Evolutionary conservation across 2,888 invertebrate genomes (phyloP).

Genomic region (Hypselothyrea guttata): DNA sequence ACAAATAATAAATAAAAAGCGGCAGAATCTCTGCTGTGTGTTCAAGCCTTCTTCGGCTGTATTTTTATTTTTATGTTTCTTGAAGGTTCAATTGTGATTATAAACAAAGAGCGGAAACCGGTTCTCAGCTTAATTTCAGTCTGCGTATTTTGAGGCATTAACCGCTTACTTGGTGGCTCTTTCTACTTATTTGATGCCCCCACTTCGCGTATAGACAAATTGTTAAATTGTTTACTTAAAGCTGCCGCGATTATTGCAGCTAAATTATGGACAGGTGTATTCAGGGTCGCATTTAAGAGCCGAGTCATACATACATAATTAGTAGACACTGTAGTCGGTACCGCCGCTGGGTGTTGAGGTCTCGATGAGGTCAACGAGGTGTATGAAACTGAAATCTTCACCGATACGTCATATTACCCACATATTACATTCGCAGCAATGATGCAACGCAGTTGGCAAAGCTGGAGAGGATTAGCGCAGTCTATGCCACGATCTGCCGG

Average conservation of each 20-base stretch:
- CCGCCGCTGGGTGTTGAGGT: conserved; percentile 3
- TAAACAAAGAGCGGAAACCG: conserved; percentile 57
- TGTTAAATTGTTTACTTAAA: conserved; percentile 67
- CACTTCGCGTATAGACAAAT: conserved; percentile 54
- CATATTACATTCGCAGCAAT: conserved; percentile 46
- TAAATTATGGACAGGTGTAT: conserved; percentile 47
- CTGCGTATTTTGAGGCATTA: conserved; percentile 26
- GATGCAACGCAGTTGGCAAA: conserved; percentile 48
- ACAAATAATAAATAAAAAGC: conserved; percentile 11
- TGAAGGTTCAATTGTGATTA: conserved; percentile 49
- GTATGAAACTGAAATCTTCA: conserved; percentile 12
- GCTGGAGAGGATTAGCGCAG: conserved; percentile 17
- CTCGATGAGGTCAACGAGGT: conserved; percentile 57
- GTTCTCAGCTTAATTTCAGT: conserved; percentile 39
- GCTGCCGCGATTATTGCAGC: conserved; percentile 36
- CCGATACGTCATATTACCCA: conserved; percentile 14
- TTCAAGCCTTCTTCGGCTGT: no score
- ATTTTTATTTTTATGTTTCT: no score
- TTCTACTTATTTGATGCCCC: neutral
- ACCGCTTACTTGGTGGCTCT: conserved; percentile 42
- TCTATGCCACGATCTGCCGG: conserved; percentile 5
- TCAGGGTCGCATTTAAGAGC: conserved; percentile 53
- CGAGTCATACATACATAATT: conserved; percentile 45
- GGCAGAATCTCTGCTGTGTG: conserved; percentile 10
- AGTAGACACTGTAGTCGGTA: conserved; percentile 5